Conservation (phyloP, 1,140 invertebrate genomes). For the Drosophila nikananu region DNA sequence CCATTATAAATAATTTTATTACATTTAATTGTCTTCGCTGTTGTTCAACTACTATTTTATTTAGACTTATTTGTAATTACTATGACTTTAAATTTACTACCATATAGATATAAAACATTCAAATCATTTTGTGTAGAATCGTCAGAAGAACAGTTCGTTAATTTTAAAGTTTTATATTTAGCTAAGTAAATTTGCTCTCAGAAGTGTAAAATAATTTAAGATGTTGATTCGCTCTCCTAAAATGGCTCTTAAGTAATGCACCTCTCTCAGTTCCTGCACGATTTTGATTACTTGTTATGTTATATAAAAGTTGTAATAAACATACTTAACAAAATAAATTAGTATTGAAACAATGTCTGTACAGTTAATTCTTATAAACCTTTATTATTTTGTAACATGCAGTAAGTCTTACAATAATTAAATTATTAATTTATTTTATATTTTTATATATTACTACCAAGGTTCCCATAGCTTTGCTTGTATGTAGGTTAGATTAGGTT, state of each 20-base stretch:
- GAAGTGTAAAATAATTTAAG: slow-evolving; percentile 59
- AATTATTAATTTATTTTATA: too few relatives aligned
- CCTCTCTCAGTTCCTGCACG: slow-evolving; percentile 63
- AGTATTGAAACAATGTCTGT: not conserved
- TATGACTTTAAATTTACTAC: slow-evolving; percentile 77
- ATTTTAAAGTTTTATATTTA: slow-evolving; percentile 69
- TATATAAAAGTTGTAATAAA: slow-evolving; percentile 65
- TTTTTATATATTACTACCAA: too few relatives aligned
- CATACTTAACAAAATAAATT: slow-evolving; percentile 42
- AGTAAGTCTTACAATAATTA: too few relatives aligned
- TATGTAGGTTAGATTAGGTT: too few relatives aligned
- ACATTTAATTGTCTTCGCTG: slow-evolving; percentile 83
- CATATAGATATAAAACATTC: slow-evolving; percentile 72
- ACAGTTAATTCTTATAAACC: not conserved
- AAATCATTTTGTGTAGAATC: slow-evolving; percentile 80
- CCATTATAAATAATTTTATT: slow-evolving; percentile 86
- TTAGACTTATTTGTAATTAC: slow-evolving; percentile 81
- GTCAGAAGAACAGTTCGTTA: slow-evolving; percentile 76
- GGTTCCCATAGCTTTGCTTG: too few relatives aligned
- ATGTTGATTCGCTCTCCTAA: slow-evolving; percentile 69
- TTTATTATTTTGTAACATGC: too few relatives aligned
- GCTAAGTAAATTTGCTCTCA: slow-evolving; percentile 72
- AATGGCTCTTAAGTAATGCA: slow-evolving; percentile 66
- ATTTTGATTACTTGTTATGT: slow-evolving; percentile 69
- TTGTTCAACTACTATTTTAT: slow-evolving; percentile 84